phyloP scores from a whole-genome alignment of 2,113 vertebrate genomes.

The Nesogale talazaci region DNA sequence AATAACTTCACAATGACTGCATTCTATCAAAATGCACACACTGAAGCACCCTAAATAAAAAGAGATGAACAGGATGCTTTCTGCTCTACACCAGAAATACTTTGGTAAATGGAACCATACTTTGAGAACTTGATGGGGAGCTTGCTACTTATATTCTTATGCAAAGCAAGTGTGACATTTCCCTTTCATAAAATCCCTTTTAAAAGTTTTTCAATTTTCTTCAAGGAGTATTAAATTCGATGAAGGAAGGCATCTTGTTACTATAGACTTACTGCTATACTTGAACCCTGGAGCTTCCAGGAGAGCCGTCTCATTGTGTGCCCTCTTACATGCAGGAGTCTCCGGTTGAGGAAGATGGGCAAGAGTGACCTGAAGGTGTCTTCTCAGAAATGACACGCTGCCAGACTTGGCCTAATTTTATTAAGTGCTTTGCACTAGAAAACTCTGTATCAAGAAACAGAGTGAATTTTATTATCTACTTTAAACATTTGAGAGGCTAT shows the following conservation, averaged over 20 bases:
- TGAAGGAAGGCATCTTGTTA: background rate
- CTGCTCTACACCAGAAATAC: background rate
- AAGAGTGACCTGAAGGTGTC: background rate
- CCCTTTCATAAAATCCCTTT: too few species aligned
- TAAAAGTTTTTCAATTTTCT: conserved; percentile 15
- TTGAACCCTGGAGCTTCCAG: background rate
- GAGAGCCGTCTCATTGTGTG: background rate
- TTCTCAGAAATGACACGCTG: conserved; percentile 10
- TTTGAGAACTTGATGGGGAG: conserved; percentile 46
- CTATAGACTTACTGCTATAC: background rate
- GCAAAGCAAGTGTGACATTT: conserved; percentile 39
- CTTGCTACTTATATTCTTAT: conserved; percentile 63
- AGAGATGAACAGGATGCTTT: conserved; percentile 14
- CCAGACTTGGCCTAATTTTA: conserved; percentile 45
- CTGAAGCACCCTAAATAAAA: conserved; percentile 2
- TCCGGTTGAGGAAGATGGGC: conserved; percentile 11
- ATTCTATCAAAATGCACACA: background rate
- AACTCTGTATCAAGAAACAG: conserved; percentile 50
- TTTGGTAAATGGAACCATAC: conserved; percentile 64
- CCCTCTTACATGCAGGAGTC: background rate
- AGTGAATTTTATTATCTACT: conserved; percentile 34
- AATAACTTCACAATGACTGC: background rate
- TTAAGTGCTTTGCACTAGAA: conserved; percentile 50
- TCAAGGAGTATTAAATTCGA: background rate
- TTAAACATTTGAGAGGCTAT: conserved; percentile 41